Percentiles rank a stretch among this genome's conserved stretches.
Evolutionary conservation across 2,888 invertebrate genomes (phyloP).

Genomic region (Didymodactylos carnosus): DNA sequence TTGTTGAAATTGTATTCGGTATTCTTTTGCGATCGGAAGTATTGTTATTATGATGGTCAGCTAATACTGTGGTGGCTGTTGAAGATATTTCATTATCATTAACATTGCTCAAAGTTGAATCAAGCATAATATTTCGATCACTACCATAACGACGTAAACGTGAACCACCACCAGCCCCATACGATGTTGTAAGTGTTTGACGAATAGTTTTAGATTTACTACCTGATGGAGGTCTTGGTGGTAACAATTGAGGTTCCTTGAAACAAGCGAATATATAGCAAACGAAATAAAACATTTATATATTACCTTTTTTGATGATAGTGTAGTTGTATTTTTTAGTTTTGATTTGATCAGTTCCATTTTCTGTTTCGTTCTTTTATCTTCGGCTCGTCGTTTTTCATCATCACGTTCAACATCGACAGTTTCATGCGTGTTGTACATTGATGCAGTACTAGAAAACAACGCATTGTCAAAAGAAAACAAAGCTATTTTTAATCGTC

Average conservation of each 20-base stretch:
- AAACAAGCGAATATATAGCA: not conserved
- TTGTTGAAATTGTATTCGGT: not conserved
- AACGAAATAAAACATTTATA: not conserved
- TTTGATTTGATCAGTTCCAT: slow-evolving; percentile 1
- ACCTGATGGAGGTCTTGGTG: not conserved
- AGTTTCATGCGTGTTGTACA: slow-evolving; percentile 8
- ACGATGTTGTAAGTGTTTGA: not conserved
- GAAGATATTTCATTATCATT: not conserved
- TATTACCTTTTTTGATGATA: not conserved
- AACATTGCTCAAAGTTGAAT: not conserved
- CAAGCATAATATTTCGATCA: not conserved
- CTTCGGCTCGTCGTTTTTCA: not conserved
- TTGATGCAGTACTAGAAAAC: slow-evolving; percentile 4
- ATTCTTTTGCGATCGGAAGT: too few species aligned
- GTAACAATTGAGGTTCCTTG: not conserved
- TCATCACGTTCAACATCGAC: not conserved
- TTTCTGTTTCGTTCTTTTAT: slow-evolving; percentile 8
- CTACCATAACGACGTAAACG: not conserved
- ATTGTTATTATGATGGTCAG: not conserved
- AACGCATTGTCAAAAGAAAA: too few species aligned
- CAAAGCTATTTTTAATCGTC: not conserved
- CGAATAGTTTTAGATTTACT: too few species aligned
- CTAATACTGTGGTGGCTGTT: not conserved
- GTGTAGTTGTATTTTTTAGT: too few species aligned
- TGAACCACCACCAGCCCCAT: too few species aligned